Evolutionary conservation across 2,888 invertebrate genomes (phyloP), one percentile per base, ranked within the genome.

Genomic region (Synanthedon andrenaeformis): DNA sequence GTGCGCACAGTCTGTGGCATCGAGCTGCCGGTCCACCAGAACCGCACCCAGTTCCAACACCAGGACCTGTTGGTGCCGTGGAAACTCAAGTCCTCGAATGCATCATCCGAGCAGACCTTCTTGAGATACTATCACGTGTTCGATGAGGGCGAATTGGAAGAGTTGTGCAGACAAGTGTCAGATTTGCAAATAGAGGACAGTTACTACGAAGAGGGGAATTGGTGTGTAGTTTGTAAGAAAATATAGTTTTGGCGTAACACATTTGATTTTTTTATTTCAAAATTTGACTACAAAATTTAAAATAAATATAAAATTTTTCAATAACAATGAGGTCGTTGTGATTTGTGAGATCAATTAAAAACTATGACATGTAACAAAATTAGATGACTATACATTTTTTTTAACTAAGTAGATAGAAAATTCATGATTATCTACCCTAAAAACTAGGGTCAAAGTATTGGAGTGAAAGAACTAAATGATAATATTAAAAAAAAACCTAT

Each of bases 181-280:
- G 80, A 78, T 49, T 81, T 93, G 45, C 65, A 70, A 49, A 80
- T 97, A 11, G 72, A 90, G 41, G 82, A 89, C 35, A 91, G 90
- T 64, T 99, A 96, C 77, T 98, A 98, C 69, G 98, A 98, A 77
- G 94, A 98, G 78, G 99, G 99, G 0, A 99, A 99, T 76, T 97
- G 98, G 95, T 98, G 97, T 87, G 90, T 95, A 41, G 84, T 95
- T 62, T 90, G 96, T 67, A 85, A 90, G 70, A 95, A 94, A 87
- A 69, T 73, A 62, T 71, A 72, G 73, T 55, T 51, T 56, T 57
- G 66, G 67, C 57, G 60, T 70, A 74, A 74, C 66, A 68, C 57
- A 59, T 72, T 76, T 72, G 71, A 74, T 74, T 58, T 70, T n/a
- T 69, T 51, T 66, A 63, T 74, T 76, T 70, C 57, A 23, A 69